Conservation (phyloP, 2,113 vertebrate genomes). For the Pangasianodon gigas region DNA sequence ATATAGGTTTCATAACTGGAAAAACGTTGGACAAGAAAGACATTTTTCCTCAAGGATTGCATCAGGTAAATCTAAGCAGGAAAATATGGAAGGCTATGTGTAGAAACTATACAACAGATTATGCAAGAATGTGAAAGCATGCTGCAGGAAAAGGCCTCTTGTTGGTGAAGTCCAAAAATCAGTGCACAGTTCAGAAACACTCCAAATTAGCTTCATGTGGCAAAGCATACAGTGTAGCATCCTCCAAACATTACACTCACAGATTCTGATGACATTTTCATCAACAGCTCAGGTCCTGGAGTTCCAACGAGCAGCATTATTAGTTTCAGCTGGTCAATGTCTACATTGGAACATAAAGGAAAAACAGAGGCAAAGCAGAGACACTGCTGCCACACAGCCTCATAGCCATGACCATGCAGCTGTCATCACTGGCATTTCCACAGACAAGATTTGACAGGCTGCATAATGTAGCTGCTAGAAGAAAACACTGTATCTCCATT, state of each 20-base stretch:
- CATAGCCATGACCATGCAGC: slow-evolving; percentile 2
- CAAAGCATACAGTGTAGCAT: slow-evolving; percentile 55
- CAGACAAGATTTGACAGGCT: not conserved
- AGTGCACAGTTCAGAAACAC: slow-evolving; percentile 40
- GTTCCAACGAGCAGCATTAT: slow-evolving; percentile 99
- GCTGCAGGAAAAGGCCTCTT: slow-evolving; percentile 45
- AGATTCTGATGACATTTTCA: slow-evolving; percentile 99
- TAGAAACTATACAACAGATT: slow-evolving; percentile 19
- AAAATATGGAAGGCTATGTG: slow-evolving; percentile 21
- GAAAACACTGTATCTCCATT: not conserved
- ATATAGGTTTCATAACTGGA: not conserved
- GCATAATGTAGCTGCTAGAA: not conserved
- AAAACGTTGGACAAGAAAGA: not conserved
- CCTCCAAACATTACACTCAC: slow-evolving; percentile 84
- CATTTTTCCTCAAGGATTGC: not conserved
- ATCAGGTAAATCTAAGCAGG: not conserved
- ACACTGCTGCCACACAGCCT: slow-evolving; percentile 19
- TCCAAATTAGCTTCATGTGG: slow-evolving; percentile 32
- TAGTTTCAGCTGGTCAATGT: slow-evolving; percentile 99
- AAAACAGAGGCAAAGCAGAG: slow-evolving; percentile 71
- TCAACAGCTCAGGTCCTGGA: slow-evolving; percentile 96
- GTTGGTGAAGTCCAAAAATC: slow-evolving; percentile 35
- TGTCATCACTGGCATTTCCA: slow-evolving; percentile 26
- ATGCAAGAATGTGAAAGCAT: slow-evolving; percentile 57
- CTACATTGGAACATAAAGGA: slow-evolving; percentile 96